Evolutionary conservation across 1,140 invertebrate genomes (phyloP).

Genomic region (Leptopilina boulardi): DNA sequence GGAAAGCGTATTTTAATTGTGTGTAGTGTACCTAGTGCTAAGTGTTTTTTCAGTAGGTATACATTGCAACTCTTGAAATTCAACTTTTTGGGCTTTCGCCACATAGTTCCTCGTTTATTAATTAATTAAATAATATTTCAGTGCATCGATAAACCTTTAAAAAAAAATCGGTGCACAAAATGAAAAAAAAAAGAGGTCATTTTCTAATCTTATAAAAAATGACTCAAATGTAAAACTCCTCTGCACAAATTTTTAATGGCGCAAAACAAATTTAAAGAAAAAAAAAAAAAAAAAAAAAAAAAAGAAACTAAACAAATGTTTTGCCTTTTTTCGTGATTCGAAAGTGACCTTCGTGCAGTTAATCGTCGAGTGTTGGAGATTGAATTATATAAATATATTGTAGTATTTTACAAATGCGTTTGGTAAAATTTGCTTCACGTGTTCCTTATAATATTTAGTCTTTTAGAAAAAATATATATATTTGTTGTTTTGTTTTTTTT

Average conservation of each 20-base stretch:
- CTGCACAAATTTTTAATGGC: neutral
- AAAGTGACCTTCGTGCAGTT: conserved; percentile 32
- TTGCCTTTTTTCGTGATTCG: conserved; percentile 30
- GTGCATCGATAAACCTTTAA: neutral
- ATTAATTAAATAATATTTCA: conserved; percentile 4
- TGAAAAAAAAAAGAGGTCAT: conserved; percentile 7
- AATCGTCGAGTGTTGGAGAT: conserved; percentile 21
- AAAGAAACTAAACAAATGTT: too few relatives aligned
- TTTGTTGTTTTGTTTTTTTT: neutral
- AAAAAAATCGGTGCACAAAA: neutral
- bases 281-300: too few relatives aligned
- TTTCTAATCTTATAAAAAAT: conserved; percentile 31
- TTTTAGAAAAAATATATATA: too few relatives aligned
- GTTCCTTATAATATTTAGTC: neutral
- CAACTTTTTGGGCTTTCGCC: conserved; percentile 11
- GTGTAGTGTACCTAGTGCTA: conserved; percentile 32
- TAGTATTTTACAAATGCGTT: conserved; percentile 29
- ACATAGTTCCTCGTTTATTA: conserved; percentile 24
- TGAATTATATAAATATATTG: conserved; percentile 14
- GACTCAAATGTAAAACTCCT: neutral
- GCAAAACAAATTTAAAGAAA: too few relatives aligned
- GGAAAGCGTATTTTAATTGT: conserved; percentile 33
- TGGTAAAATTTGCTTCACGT: neutral
- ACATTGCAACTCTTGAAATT: conserved; percentile 25
- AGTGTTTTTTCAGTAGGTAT: conserved; percentile 27